phyloP scores from a whole-genome alignment of 92 coral and sea anemone genomes.

The Umimayanthus kanabou region DNA sequence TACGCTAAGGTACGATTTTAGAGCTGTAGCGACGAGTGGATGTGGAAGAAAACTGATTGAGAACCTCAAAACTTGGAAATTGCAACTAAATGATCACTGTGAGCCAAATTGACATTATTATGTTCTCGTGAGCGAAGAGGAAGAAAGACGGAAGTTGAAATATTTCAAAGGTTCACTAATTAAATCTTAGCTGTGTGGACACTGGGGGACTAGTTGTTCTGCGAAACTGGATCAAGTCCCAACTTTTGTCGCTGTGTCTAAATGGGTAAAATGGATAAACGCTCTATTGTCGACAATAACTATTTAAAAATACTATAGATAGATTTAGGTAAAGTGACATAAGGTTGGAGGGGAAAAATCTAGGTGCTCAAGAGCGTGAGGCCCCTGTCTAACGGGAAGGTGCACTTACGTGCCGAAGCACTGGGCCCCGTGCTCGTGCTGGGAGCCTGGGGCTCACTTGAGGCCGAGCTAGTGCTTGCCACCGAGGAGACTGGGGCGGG shows the following conservation, averaged over 20 bases:
- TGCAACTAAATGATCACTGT: background rate
- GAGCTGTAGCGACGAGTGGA: background rate
- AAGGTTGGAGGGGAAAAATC: too few species aligned
- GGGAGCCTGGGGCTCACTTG: conserved; percentile 39
- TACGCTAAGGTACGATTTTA: background rate
- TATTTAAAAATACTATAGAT: background rate
- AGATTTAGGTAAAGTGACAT: background rate
- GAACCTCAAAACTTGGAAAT: background rate
- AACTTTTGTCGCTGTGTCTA: background rate
- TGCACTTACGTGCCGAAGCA: conserved; percentile 32
- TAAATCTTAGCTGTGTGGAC: too few species aligned
- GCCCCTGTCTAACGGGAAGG: background rate
- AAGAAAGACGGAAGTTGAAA: too few species aligned
- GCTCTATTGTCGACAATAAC: background rate
- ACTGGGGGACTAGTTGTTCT: background rate
- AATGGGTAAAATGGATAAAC: background rate
- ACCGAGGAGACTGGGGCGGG: conserved; percentile 43
- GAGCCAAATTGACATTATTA: too few species aligned
- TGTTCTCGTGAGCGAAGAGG: too few species aligned
- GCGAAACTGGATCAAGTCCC: background rate
- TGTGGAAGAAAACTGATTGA: background rate
- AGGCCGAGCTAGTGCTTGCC: conserved; percentile 43
- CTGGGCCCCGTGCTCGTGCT: background rate
- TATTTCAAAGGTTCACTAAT: too few species aligned
- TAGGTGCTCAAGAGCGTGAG: background rate